Percentiles rank a stretch among this genome's conserved stretches.
These are phyloP conservation scores for Chaetops frenatus DNA, from an alignment of 2,113 vertebrate genomes.

Conservation along the genomic window DNA sequence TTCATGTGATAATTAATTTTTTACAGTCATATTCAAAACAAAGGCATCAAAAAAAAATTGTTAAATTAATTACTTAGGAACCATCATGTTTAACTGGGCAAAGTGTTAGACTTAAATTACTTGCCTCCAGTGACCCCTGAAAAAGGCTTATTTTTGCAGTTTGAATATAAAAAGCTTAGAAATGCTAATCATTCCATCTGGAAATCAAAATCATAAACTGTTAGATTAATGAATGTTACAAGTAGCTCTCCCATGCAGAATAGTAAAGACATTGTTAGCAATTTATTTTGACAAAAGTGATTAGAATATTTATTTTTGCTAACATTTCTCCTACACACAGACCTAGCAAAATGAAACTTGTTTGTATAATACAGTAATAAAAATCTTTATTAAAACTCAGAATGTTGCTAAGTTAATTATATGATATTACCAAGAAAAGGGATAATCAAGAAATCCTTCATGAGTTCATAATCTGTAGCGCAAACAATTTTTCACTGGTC, in stretches of 20 bases:
- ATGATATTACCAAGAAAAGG: background rate
- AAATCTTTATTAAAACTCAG: slow-evolving; percentile 51
- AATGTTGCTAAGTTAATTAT: slow-evolving; percentile 49
- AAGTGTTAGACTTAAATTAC: slow-evolving; percentile 46
- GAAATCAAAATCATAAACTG: slow-evolving; percentile 68
- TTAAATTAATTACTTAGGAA: background rate
- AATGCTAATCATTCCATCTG: slow-evolving; percentile 63
- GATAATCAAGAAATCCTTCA: slow-evolving; percentile 46
- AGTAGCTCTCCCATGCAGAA: slow-evolving; percentile 39
- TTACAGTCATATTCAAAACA: background rate
- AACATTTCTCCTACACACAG: slow-evolving; percentile 12
- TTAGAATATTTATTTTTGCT: slow-evolving; percentile 64
- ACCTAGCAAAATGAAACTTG: slow-evolving; percentile 35
- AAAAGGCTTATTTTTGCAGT: slow-evolving; percentile 55
- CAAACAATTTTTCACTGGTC: background rate
- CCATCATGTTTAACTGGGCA: background rate
- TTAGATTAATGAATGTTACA: slow-evolving; percentile 64
- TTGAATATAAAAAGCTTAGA: slow-evolving; percentile 57
- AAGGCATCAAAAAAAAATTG: background rate
- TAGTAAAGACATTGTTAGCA: slow-evolving; percentile 54
- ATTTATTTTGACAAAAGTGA: slow-evolving; percentile 67
- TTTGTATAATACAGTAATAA: slow-evolving; percentile 44
- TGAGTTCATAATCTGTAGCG: slow-evolving; percentile 28
- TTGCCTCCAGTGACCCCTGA: slow-evolving; percentile 54
- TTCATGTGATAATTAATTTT: background rate